phyloP scores from a whole-genome alignment of 2,797 vertebrate species.

The Tolypeutes matacus region DNA sequence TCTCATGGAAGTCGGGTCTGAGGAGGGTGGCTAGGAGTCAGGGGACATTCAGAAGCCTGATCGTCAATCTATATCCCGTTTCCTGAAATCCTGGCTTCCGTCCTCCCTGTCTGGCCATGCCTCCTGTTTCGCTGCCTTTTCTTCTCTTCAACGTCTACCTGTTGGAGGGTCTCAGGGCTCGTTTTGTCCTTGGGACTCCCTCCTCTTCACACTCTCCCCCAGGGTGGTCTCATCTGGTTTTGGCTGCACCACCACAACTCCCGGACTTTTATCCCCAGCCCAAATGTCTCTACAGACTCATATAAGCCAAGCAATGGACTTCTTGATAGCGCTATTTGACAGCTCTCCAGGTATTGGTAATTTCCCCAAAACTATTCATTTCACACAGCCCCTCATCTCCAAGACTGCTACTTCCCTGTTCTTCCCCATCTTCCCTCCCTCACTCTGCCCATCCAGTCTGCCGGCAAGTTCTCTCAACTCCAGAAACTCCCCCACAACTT shows the following conservation, averaged over 20 bases:
- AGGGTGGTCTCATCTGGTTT: background rate
- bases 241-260: background rate
- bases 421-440: background rate
- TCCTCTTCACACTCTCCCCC: background rate
- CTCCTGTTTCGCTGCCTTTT: background rate
- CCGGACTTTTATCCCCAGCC: background rate
- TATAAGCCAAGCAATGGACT: background rate
- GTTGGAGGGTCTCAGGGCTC: background rate
- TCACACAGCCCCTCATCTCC: background rate
- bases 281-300: background rate
- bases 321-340: background rate
- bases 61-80: background rate
- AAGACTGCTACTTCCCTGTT: background rate
- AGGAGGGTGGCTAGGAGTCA: background rate
- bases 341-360: background rate
- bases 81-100: background rate
- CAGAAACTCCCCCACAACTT: background rate
- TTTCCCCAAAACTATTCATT: background rate
- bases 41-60: background rate
- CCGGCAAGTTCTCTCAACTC: background rate
- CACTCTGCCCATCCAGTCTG: too few species aligned
- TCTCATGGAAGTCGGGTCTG: background rate
- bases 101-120: background rate
- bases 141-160: background rate
- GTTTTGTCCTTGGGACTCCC: background rate